A percentile compares a stretch with the other conserved stretches of the same genome.
Conservation (phyloP, 2,797 vertebrate genomes). For the Ciconia nigra region DNA sequence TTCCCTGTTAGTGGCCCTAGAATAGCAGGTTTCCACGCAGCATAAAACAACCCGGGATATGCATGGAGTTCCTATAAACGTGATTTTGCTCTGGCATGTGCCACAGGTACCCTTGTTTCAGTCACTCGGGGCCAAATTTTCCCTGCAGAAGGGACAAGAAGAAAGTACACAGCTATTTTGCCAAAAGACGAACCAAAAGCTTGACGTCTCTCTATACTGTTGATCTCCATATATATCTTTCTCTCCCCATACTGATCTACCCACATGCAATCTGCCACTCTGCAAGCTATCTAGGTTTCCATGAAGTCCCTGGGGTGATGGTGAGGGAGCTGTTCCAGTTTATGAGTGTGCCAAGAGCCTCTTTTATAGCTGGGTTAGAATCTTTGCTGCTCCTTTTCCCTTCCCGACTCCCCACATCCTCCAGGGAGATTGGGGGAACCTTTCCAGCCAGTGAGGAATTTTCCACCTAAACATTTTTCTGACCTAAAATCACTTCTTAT, state of each 20-base stretch:
- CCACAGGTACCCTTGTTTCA: neutral
- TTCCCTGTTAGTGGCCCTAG: neutral
- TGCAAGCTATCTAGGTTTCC: neutral
- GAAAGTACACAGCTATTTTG: neutral
- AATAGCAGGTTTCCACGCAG: rapidly evolving
- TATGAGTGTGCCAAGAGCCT: neutral
- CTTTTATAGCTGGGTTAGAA: neutral
- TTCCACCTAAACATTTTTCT: slow-evolving; percentile 29
- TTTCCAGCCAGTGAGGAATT: slow-evolving; percentile 29
- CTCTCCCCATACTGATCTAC: slow-evolving; percentile 7
- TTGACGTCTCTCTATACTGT: neutral
- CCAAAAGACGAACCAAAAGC: neutral
- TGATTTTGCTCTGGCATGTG: neutral
- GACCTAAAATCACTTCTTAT: slow-evolving; percentile 34
- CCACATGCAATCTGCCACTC: slow-evolving; percentile 48
- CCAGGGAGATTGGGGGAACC: neutral
- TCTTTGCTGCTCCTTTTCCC: neutral
- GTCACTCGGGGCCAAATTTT: neutral
- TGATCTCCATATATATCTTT: neutral
- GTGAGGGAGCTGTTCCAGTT: neutral
- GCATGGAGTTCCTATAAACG: rapidly evolving
- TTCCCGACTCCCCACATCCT: neutral
- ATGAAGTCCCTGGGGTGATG: neutral
- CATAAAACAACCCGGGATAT: neutral
- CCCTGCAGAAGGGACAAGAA: neutral